Conservation (phyloP, 2,797 vertebrate species). For the Melanotaenia pygmaea region DNA sequence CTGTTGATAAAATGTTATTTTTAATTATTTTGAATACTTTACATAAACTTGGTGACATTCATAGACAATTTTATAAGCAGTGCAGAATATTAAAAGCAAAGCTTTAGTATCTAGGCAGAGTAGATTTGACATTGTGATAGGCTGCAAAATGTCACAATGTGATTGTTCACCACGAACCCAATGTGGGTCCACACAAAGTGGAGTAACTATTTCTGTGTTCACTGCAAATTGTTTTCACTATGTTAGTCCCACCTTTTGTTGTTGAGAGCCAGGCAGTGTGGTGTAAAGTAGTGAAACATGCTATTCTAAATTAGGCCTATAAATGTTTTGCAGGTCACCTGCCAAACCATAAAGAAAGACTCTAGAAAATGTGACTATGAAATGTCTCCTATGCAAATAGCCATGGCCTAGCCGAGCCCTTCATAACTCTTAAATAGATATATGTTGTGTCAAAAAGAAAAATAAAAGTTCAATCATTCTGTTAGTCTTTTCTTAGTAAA, state of each 20-base stretch:
- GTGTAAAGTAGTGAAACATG: slow-evolving; percentile 29
- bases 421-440: slow-evolving; percentile 34
- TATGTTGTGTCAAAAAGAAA: slow-evolving; percentile 4
- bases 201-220: slow-evolving; percentile 32
- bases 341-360: slow-evolving; percentile 49
- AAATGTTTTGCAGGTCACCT: slow-evolving; percentile 43
- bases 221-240: slow-evolving; percentile 30
- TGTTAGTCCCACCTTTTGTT: slow-evolving; percentile 4
- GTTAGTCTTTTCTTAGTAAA: neutral
- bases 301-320: slow-evolving; percentile 40
- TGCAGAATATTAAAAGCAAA: slow-evolving; percentile 2
- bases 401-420: slow-evolving; percentile 30
- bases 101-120: slow-evolving; percentile 9
- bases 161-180: slow-evolving; percentile 10
- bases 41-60: neutral
- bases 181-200: slow-evolving; percentile 2
- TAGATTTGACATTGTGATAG: neutral
- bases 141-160: slow-evolving; percentile 30
- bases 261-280: slow-evolving; percentile 1
- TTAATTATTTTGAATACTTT: neutral
- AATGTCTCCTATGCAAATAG: slow-evolving; percentile 41
- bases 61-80: neutral
- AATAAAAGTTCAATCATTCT: neutral
- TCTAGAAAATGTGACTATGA: slow-evolving; percentile 53
- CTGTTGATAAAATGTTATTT: neutral